Evolutionary conservation across 2,888 invertebrate species (phyloP), one percentile per base, ranked within the genome.

Genomic region (Machimus atricapillus): DNA sequence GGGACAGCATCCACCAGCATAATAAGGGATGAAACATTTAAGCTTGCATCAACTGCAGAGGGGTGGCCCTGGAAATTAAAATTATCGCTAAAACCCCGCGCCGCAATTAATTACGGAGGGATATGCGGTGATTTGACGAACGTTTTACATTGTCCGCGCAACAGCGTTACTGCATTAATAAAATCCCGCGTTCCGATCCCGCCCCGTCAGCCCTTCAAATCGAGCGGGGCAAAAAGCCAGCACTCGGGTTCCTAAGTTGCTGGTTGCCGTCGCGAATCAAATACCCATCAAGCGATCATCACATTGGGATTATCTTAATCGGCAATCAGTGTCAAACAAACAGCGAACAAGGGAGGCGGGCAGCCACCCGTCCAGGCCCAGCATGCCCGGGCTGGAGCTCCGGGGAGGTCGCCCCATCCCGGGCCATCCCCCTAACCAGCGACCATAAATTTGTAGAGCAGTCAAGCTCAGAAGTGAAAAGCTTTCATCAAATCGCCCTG

Each of bases 241-340:
- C 27, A 40, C 14, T 79, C 6, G 27, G 23, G 19, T 56, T 52
- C 27, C 46, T 34, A 66, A 66, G 37, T 66, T 83, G 34, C 37
- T 66, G 82, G 37, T 66, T 83, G 34, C 23, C 40, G 82, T 37
- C 66, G 82, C 88, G 88, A 89, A 89, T 89, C 89, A 89, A 89
- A 89, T 89, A 89, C 88, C 88, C 89, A 89, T 89, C 89, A 89
- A 89, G 87, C 88, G 89, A 89, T 89, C 89, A 89, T 89, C 89
- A 89, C 89, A 89, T 89, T 88, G 88, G 89, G 88, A 89, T 89
- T 89, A 89, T 89, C 89, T 89, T 88, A 88, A 89, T 88, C 88
- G 88, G 88, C 89, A 89, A 89, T 89, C 89, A 89, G 89, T 89
- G 89, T 89, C 89, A 88, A 88, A 86, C 86, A 86, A 86, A 78